These are phyloP conservation scores for Heliconius aoede DNA, from an alignment of 2,888 invertebrate genomes.

Conservation along the genomic window DNA sequence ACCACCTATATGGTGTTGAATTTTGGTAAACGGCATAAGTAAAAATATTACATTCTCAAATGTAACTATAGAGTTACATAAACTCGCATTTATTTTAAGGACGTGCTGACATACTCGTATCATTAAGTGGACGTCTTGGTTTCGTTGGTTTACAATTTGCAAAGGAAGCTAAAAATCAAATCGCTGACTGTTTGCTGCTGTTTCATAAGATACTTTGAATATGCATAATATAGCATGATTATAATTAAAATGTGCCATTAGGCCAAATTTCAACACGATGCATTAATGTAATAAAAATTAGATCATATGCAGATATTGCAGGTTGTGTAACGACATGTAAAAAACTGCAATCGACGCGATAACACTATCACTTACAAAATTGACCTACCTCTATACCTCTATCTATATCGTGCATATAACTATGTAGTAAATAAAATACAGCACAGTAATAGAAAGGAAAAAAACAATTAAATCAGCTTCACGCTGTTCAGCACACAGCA, in stretches of 20 bases:
- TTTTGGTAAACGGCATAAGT: too few species aligned
- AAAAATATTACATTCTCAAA: too few species aligned
- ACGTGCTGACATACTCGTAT: too few species aligned
- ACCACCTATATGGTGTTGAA: too few species aligned
- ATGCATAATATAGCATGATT: not conserved
- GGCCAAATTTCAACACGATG: not conserved
- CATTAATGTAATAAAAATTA: slow-evolving; percentile 3
- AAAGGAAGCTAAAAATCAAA: too few species aligned
- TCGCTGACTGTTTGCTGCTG: too few species aligned
- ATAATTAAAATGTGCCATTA: not conserved
- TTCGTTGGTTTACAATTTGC: too few species aligned
- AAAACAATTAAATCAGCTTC: too few species aligned
- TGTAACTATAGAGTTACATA: not conserved
- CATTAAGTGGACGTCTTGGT: too few species aligned
- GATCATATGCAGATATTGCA: slow-evolving; percentile 24
- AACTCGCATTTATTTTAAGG: not conserved
- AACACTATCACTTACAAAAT: slow-evolving; percentile 41
- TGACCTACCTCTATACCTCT: slow-evolving; percentile 5
- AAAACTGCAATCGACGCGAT: slow-evolving; percentile 50
- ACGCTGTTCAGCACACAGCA: too few species aligned
- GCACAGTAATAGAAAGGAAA: not conserved
- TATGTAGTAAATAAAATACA: not conserved
- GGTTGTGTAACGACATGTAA: slow-evolving; percentile 52
- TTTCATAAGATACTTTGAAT: too few species aligned
- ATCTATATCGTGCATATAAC: not conserved